Base-by-base conservation (phyloP, 1,140 invertebrate species). In the Acarapis woodi region DNA sequence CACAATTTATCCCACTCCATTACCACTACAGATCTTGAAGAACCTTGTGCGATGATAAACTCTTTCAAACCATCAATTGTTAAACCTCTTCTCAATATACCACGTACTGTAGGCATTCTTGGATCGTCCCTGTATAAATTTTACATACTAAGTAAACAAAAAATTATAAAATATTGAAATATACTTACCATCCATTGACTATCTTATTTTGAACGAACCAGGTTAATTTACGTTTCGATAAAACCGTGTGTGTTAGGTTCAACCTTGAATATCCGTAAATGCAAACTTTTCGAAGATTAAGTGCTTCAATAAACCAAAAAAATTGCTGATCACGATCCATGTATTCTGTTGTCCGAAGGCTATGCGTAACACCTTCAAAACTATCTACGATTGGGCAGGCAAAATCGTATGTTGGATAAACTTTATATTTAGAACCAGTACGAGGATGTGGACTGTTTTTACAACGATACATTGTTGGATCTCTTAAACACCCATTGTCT, bases 1-100 rank as follows among this genome's bases (percentile, higher is more conserved):
- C 93, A 99, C 44, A 99, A 93, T 59, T 99, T 99, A 54, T 99
- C 90, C 93, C 93, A 99, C 52, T 94, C 87, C 93, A 99, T 99
- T 50, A 85, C 83, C 2, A 93, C 85, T 3, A 97, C 83, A 8
- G 87, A 82, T 45, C 76, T 66, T 18, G 87, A 94, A 30, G 87
- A 94, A 32, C 93, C 93, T 63, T 99, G 93, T n/a, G 88, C 82
- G 25, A 88, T 70, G 46, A 99, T 96, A 51, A 99, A 99, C 58
- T 96, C 78, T 47, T 83, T 79, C 5, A 99, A 58, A 2, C 80
- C 90, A 52, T 93, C 79, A 12, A 97, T 82, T 1, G 87, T 93
- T 76, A 99, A 76, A 25, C 93, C 93, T 48, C 80, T 64, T 24
- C 93, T 64, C 10, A 99, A 57, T 42, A 99, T 74, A 16, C 93